Conservation (phyloP, 2,797 vertebrate species). For the Onychomys arenicola region DNA sequence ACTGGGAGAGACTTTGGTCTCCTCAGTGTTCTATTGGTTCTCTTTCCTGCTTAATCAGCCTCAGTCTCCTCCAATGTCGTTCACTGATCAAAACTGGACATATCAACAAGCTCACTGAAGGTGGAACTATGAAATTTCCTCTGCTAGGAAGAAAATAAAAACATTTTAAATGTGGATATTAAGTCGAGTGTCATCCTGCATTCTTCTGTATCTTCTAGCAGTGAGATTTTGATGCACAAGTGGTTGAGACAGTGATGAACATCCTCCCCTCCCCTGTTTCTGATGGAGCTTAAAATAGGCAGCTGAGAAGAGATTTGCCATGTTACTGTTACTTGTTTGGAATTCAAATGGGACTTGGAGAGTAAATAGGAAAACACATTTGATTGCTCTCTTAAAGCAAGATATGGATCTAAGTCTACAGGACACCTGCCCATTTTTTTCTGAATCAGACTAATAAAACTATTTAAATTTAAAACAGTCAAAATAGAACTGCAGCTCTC, state of each 20-base stretch:
- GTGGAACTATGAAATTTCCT: neutral
- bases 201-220: neutral
- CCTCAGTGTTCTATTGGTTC: neutral
- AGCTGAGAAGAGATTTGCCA: neutral
- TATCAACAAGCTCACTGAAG: neutral
- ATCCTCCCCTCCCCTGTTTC: neutral
- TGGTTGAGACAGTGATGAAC: constrained; percentile 35
- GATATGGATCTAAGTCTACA: neutral
- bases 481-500: constrained; percentile 1
- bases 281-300: constrained; percentile 38
- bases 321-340: constrained; percentile 9
- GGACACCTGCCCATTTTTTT: constrained; percentile 7
- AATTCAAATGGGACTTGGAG: neutral
- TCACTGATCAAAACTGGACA: neutral
- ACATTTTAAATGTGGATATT: neutral
- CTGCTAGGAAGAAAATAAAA: neutral
- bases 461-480: constrained; percentile 8
- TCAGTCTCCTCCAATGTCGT: neutral
- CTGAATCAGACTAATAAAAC: neutral
- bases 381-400: neutral
- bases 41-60: constrained; percentile 8
- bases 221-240: constrained; percentile 54
- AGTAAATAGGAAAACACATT: constrained; percentile 37
- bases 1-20: neutral
- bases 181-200: neutral